Conservation (phyloP, 1,140 invertebrate species). For the Coelopa frigida region DNA sequence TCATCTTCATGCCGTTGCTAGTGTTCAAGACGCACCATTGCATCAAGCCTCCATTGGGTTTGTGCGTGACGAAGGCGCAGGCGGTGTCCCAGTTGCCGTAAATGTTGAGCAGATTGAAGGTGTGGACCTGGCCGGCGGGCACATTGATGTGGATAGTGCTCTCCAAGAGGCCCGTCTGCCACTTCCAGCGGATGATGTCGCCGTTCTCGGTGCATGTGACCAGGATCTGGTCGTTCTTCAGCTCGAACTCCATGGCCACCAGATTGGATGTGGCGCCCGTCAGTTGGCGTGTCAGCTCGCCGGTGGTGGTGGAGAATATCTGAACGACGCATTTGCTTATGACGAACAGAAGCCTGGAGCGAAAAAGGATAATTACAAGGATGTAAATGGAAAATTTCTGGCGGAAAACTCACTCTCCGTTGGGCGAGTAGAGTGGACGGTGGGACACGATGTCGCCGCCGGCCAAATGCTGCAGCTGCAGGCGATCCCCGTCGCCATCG, state of each 20-base stretch:
- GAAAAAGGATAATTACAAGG: conserved; percentile 16
- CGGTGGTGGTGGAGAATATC: conserved; percentile 54
- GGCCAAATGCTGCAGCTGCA: conserved; percentile 44
- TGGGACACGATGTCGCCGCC: conserved; percentile 57
- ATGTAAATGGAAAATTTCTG: neutral
- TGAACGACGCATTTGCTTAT: conserved; percentile 50
- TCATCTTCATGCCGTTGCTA: conserved; percentile 12
- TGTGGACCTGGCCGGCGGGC: conserved; percentile 31
- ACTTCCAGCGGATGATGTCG: conserved; percentile 50
- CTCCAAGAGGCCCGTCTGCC: conserved; percentile 47
- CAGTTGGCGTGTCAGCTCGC: conserved; percentile 49
- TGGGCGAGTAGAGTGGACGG: conserved; percentile 54
- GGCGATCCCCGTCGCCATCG: conserved; percentile 20
- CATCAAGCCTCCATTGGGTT: conserved; percentile 5
- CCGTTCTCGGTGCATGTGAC: conserved; percentile 51
- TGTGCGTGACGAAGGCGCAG: conserved; percentile 24
- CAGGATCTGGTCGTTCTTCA: conserved; percentile 46
- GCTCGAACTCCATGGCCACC: conserved; percentile 46
- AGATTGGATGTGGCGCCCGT: conserved; percentile 46
- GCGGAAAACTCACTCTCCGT: conserved; percentile 53
- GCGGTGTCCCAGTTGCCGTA: conserved; percentile 26
- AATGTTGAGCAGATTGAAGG: conserved; percentile 29
- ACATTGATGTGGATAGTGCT: conserved; percentile 36
- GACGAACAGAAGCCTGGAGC: conserved; percentile 52
- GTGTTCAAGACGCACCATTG: conserved; percentile 27